Evolutionary conservation across 2,888 invertebrate species (phyloP), one percentile per base, ranked within the genome.

Genomic region (Drosophila anomelani): DNA sequence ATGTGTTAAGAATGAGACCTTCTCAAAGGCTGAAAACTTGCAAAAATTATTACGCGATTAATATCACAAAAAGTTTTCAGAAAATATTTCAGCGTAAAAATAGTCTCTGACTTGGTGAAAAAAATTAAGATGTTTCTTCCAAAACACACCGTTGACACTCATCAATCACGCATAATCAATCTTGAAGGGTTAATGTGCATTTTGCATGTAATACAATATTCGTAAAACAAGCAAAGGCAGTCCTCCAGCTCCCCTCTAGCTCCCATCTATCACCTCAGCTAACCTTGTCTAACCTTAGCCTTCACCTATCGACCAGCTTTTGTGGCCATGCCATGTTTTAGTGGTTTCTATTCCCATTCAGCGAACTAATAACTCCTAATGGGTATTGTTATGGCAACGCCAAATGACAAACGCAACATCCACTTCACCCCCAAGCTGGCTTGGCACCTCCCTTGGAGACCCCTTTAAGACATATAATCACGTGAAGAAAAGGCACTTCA

Each of bases 301-400:
- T 39, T 67, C 63, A 39, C 39, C 59, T 62, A 70, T 57, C 38
- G 69, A 70, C 59, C 58, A 69, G 36, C 23, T 60, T 29, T 72
- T 53, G 39, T 61, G 44, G 20, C 57, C 41, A 29, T 46, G 51
- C 44, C 60, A 61, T 72, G 72, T 53, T 53, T 41, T 29, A 41
- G 47, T 41, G 47, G 36, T 17, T 23, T 54, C 20, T 9, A 12
- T 38, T 47, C n/a, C n/a, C 57, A 77, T 64, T 75, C 63, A 77
- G 61, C 74, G 43, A 77, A 62, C 77, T 77, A 80, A 83, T 77
- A 80, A 77, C 75, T 70, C 70, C 75, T 76, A 80, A 70, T 79
- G 79, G 71, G 60, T 57, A 57, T 63, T 49, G 71, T 58, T 60
- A 76, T 39, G 66, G 64, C 59, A 59, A 23, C 59, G 64, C 34